Percentiles rank a stretch among this genome's conserved stretches.
Conservation (phyloP, 2,113 vertebrate species). For the Aldabrachelys gigantea region DNA sequence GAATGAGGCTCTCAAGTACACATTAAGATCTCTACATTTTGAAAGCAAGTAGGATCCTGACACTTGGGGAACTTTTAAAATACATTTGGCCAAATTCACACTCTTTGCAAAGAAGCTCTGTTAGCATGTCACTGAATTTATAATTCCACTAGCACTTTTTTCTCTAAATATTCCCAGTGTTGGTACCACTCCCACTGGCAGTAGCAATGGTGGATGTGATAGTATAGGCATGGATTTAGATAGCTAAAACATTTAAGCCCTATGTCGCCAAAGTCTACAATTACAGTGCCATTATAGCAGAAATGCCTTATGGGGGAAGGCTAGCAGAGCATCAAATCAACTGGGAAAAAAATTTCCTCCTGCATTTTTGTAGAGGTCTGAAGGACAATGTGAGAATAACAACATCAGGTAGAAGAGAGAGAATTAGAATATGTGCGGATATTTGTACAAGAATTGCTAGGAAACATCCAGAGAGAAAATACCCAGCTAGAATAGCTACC, state of each 20-base stretch:
- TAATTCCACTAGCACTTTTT: background rate
- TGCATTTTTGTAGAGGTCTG: background rate
- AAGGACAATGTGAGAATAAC: background rate
- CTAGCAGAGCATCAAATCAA: background rate
- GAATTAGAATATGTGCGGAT: background rate
- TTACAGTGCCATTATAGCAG: background rate
- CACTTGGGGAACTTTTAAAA: background rate
- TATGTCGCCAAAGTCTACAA: background rate
- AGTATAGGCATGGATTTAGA: background rate
- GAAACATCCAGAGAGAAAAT: slow-evolving; percentile 28
- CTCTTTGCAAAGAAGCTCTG: background rate
- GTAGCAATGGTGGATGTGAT: background rate
- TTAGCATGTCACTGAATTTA: background rate
- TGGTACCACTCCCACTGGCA: background rate
- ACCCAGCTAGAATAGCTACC: background rate
- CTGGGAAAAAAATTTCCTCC: background rate
- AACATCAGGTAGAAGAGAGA: background rate
- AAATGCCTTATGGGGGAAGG: background rate
- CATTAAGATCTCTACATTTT: background rate
- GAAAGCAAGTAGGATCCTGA: background rate
- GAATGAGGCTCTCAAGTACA: background rate
- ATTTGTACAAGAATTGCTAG: background rate
- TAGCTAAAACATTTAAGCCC: background rate
- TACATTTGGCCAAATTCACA: background rate
- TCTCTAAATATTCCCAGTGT: background rate